phyloP scores from a whole-genome alignment of 2,888 invertebrate genomes.

The Agonopterix arenella region DNA sequence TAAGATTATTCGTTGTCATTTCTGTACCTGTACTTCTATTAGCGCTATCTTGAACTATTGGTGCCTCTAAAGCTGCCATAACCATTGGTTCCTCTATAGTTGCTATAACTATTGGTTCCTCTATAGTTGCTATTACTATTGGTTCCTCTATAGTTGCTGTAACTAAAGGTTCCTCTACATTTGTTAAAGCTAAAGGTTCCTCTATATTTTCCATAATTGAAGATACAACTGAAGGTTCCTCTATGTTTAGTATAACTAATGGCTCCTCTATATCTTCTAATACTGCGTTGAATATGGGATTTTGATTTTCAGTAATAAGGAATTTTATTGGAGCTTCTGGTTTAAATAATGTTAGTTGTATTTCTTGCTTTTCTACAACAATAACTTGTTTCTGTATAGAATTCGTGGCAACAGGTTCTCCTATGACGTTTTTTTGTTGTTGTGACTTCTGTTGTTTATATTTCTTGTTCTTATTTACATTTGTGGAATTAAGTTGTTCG shows the following conservation, averaged over 20 bases:
- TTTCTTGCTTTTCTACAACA: slow-evolving; percentile 24
- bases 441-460: background rate
- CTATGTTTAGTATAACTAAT: background rate
- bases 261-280: slow-evolving; percentile 28
- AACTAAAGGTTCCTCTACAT: too few relatives aligned
- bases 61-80: too few relatives aligned
- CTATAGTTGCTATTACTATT: too few relatives aligned
- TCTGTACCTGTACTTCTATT: background rate
- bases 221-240: too few relatives aligned
- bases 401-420: background rate
- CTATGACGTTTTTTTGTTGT: background rate
- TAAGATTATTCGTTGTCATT: too few relatives aligned
- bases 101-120: too few relatives aligned
- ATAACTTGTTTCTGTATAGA: background rate
- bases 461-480: slow-evolving; percentile 5
- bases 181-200: too few relatives aligned
- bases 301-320: slow-evolving; percentile 31
- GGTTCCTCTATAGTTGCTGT: too few relatives aligned
- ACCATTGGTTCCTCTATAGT: too few relatives aligned
- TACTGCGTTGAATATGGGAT: slow-evolving; percentile 31
- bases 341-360: slow-evolving; percentile 27
- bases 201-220: too few relatives aligned
- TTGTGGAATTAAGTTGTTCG: slow-evolving; percentile 39
- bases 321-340: slow-evolving; percentile 26
- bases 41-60: background rate